These are phyloP conservation scores for Drosophila orosa DNA, from an alignment of 1,140 invertebrate species.

Conservation along the genomic window DNA sequence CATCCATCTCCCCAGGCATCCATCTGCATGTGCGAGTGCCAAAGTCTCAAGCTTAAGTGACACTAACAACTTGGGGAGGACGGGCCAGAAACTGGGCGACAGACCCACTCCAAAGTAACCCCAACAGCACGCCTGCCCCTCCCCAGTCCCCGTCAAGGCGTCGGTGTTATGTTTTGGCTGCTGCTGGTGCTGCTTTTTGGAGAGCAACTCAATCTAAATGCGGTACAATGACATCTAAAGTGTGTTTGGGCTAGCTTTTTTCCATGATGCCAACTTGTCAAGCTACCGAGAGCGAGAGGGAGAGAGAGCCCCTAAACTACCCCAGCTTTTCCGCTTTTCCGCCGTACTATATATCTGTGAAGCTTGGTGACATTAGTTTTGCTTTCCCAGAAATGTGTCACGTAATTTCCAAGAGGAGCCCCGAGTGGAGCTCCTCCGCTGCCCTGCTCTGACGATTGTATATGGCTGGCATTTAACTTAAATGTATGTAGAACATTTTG, in stretches of 20 bases:
- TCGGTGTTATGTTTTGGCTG: conserved; percentile 73
- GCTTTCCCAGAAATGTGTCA: conserved; percentile 81
- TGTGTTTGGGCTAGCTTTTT: conserved; percentile 72
- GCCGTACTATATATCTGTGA: conserved; percentile 13
- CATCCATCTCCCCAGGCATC: conserved; percentile 36
- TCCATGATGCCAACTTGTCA: conserved; percentile 54
- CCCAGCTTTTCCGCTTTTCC: conserved; percentile 8
- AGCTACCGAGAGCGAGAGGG: conserved; percentile 2
- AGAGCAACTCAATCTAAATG: conserved; percentile 82
- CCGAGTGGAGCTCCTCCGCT: conserved; percentile 15
- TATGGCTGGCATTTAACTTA: conserved; percentile 77
- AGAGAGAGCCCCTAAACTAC: conserved; percentile 15
- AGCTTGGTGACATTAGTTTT: conserved; percentile 75
- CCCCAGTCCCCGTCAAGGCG: conserved; percentile 1
- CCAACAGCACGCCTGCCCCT: conserved; percentile 15
- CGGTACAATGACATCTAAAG: conserved; percentile 82
- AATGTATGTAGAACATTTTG: conserved; percentile 75
- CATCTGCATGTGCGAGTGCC: conserved; percentile 70
- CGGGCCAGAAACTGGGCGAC: conserved; percentile 6
- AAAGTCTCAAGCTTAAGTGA: conserved; percentile 79
- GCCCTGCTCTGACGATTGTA: conserved; percentile 61
- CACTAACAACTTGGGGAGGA: conserved; percentile 65
- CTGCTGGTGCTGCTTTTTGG: conserved; percentile 12
- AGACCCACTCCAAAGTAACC: conserved; percentile 25
- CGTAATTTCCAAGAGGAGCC: conserved; percentile 64